Base-by-base conservation (phyloP, 2,888 invertebrate genomes). In the Dilophus febrilis region DNA sequence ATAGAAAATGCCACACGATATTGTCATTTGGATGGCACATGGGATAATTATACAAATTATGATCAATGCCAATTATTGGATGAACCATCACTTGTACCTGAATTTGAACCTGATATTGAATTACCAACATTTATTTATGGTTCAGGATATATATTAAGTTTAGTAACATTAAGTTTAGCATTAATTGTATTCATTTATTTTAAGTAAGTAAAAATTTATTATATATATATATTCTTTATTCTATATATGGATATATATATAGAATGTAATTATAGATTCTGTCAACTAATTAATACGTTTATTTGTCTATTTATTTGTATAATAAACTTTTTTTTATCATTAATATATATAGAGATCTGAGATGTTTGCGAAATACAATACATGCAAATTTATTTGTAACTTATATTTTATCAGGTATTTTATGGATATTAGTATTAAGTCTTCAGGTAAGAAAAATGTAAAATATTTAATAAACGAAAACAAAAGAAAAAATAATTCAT, bases 321-420 rank as follows among this genome's bases (percentile, higher is more conserved):
- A n/a, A n/a, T 19, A 12, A 8, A 31, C 30, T n/a, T 7, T 17
- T 41, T 33, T 36, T 31, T 41, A 10, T 19, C 34, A 14, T 46
- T 53, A 49, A 60, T 53, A 60, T 49, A 73, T 76, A 28, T 73
- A 94, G 92, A 61, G 90, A 90, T 61, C 71, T 94, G 42, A 72
- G 87, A 58, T 92, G 92, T 65, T 68, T 92, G 47, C 70, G 92
- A 46, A 94, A 94, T 59, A 85, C 81, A 48, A 92, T 94, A 53
- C 94, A 94, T 63, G 86, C 87, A 50, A 91, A 94, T 66, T 72
- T 95, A 48, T 88, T 94, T 75, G 71, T 84, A 52, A 88, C 91
- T 1, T 92, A 92, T 58, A 82, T 92, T 50, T 64, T 91, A 48
- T 79, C 85, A 31, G 87, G 87, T 47, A 71, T 85, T 48, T 73